Evolutionary conservation across 64 coral and sea anemone species (phyloP), one percentile per base, ranked within the genome.

Genomic region (Actinia equina): DNA sequence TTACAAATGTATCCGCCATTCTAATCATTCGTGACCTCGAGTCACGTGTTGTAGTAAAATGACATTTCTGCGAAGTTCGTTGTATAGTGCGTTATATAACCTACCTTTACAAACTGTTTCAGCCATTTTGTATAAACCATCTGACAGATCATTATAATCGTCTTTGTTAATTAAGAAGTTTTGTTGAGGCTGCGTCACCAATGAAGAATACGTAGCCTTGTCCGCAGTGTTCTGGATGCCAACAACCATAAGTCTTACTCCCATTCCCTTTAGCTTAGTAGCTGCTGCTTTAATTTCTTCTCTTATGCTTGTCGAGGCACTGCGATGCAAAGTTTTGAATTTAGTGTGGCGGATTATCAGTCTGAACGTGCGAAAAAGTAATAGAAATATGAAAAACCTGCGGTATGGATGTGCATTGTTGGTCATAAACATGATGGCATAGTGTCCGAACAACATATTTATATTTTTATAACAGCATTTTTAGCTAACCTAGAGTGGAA

Each of bases 201-300:
- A 22, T 43, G 86, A 62, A 64, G 46, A 25, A 26, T 87, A 87
- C 27, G 80, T 77, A 45, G 62, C 52, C 25, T 20, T 71, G 43
- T 86, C 55, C 7, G 85, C 53, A 20, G 64, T 78, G 26, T 59
- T 20, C 17, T 84, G 81, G 63, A 92, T 49, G 26, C 57, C 90
- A 11, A 92, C 76, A 6, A 80, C 80, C 17, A 92, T 20, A 3
- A 92, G 30, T 30, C 49, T 56, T 19, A 92, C 86, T 83, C 90
- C 90, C n/a, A 87, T 80, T 25, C 79, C 86, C 52, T 92, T 92
- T 22, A 92, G 60, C 23, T 79, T 92, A 2, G 13, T 45, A 41
- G 90, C 77, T 11, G 85, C 90, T 10, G 44, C 41, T 51, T 55
- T 44, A 11, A 87, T 80, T 14, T 83, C 85, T 16, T 52, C 59